Percentiles rank a stretch among this genome's conserved stretches.
Evolutionary conservation across 2,113 vertebrate species (phyloP).

Genomic region (Vanacampus margaritifer): DNA sequence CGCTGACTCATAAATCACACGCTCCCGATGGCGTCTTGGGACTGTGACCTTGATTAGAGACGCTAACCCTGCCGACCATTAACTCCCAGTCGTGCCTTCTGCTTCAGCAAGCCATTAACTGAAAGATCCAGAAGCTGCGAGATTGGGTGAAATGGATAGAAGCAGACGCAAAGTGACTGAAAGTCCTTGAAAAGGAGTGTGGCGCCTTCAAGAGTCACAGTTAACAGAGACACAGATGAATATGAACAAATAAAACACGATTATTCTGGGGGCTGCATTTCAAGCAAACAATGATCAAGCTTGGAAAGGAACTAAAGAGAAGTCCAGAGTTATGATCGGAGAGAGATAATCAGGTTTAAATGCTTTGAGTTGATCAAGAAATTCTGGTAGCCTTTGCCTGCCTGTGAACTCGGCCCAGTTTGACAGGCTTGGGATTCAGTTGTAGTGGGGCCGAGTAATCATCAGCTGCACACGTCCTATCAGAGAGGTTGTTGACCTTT

Average conservation of each 20-base stretch:
- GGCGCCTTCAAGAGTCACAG: conserved; percentile 6
- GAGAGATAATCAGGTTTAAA: no score
- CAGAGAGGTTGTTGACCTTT: no score
- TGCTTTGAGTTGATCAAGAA: no score
- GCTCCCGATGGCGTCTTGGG: conserved; percentile 29
- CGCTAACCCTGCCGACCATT: conserved; percentile 35
- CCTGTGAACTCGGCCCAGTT: no score
- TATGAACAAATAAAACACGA: conserved; percentile 17
- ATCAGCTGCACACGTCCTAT: no score
- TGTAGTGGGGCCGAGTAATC: no score
- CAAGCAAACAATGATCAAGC: conserved; percentile 6
- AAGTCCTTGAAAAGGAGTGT: conserved; percentile 24
- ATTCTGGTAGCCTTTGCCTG: no score
- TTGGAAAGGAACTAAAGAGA: conserved; percentile 4
- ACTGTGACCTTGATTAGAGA: conserved; percentile 52
- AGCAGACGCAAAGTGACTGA: conserved; percentile 18
- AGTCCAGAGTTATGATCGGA: no score
- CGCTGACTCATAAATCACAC: conserved; percentile 56
- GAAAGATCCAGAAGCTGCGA: conserved; percentile 27
- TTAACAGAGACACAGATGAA: conserved; percentile 7
- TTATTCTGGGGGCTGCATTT: conserved; percentile 3
- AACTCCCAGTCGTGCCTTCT: conserved; percentile 37
- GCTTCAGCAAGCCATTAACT: conserved; percentile 44
- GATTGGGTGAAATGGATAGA: conserved; percentile 14
- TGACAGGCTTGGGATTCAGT: no score